These are phyloP conservation scores for Halcyon badia DNA, from an alignment of 2,797 vertebrate genomes.

Conservation along the genomic window DNA sequence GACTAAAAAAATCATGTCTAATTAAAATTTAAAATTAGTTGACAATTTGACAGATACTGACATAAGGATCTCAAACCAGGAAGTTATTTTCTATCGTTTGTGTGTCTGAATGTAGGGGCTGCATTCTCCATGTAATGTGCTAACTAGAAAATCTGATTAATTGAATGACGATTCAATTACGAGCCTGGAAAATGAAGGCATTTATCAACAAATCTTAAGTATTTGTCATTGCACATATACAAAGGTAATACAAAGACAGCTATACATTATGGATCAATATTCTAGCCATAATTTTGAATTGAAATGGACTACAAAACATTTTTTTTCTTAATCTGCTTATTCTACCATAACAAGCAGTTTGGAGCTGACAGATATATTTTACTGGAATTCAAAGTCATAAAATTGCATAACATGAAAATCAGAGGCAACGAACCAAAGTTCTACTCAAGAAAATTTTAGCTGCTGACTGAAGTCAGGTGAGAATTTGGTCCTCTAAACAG, in stretches of 20 bases:
- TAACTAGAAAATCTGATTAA: constrained; percentile 32
- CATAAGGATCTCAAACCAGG: constrained; percentile 34
- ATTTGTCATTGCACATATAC: neutral
- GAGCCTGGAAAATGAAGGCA: neutral
- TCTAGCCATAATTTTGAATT: neutral
- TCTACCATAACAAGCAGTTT: neutral
- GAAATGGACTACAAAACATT: neutral
- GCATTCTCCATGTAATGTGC: neutral
- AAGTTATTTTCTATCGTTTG: constrained; percentile 45
- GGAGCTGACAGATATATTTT: neutral
- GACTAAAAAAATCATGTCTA: neutral
- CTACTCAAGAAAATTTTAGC: neutral
- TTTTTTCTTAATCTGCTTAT: neutral
- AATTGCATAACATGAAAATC: neutral
- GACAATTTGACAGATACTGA: constrained; percentile 41
- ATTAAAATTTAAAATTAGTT: constrained; percentile 53
- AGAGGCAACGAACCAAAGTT: neutral
- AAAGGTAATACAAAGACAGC: neutral
- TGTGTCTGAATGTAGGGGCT: neutral
- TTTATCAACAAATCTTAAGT: neutral
- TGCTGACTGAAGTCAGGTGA: neutral
- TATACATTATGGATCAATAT: neutral
- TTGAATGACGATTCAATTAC: neutral
- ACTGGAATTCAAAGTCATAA: neutral
- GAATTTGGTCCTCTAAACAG: neutral